These are phyloP conservation scores for Drosophila pseudotakahashii DNA, from an alignment of 2,888 invertebrate species.

Conservation along the genomic window DNA sequence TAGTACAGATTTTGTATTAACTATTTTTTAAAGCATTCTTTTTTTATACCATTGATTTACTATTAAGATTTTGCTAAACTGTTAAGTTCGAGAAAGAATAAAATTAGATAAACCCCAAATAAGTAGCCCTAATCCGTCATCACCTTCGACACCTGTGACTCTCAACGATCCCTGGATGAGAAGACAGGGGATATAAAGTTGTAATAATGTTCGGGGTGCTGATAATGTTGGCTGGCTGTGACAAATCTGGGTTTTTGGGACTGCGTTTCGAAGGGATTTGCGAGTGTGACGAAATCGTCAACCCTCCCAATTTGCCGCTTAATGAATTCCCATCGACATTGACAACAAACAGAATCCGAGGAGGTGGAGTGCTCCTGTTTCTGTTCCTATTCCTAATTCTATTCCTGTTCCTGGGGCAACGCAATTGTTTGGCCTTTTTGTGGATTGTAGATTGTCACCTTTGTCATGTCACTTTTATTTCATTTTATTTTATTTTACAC, in stretches of 20 bases:
- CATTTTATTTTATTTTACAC: slow-evolving; percentile 61
- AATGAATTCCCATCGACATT: slow-evolving; percentile 66
- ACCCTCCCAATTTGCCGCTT: slow-evolving; percentile 76
- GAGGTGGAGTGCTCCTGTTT: slow-evolving; percentile 43
- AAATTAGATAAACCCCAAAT: slow-evolving; percentile 1
- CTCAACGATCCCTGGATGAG: not conserved
- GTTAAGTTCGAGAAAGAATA: not conserved
- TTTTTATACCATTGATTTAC: too few relatives aligned
- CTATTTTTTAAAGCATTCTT: too few relatives aligned
- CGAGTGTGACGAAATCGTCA: slow-evolving; percentile 73
- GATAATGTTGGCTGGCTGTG: slow-evolving; percentile 33
- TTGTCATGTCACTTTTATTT: slow-evolving; percentile 71
- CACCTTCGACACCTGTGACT: slow-evolving; percentile 33
- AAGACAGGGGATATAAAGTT: slow-evolving; percentile 14
- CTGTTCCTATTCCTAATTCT: slow-evolving; percentile 18
- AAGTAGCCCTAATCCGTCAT: slow-evolving; percentile 8
- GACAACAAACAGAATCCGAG: slow-evolving; percentile 44
- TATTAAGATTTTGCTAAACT: not conserved
- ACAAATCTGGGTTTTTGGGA: slow-evolving; percentile 41
- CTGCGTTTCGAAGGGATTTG: slow-evolving; percentile 39
- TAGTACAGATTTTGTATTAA: too few relatives aligned
- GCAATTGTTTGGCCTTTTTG: slow-evolving; percentile 74
- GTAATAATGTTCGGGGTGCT: slow-evolving; percentile 24
- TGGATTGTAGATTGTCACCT: slow-evolving; percentile 78
- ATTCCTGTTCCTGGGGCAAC: slow-evolving; percentile 48